These are phyloP conservation scores for Sinodicranocentrus sp. DNA, from an alignment of 2,888 invertebrate genomes.

Conservation along the genomic window DNA sequence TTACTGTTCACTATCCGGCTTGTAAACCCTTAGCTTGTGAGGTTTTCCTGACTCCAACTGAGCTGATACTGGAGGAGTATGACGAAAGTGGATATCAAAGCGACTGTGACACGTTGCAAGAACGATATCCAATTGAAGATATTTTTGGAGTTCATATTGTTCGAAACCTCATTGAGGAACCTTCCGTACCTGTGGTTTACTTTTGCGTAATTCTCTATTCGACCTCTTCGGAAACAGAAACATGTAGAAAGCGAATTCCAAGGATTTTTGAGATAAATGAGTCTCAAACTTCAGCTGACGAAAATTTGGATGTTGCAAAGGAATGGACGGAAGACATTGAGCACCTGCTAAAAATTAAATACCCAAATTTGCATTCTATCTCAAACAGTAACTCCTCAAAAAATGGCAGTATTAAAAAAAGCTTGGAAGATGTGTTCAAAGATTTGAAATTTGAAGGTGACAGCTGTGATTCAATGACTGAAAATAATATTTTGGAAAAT, in stretches of 20 bases:
- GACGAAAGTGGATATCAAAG: slow-evolving; percentile 22
- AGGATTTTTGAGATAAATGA: slow-evolving; percentile 50
- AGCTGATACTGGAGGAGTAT: slow-evolving; percentile 38
- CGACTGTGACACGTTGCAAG: slow-evolving; percentile 30
- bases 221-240: background rate
- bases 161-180: slow-evolving; percentile 14
- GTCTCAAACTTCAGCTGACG: slow-evolving; percentile 18
- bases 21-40: slow-evolving; percentile 19
- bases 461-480: too few relatives aligned
- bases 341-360: background rate
- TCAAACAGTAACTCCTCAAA: background rate
- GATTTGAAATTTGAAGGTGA: background rate
- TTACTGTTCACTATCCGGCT: slow-evolving; percentile 36
- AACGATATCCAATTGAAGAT: slow-evolving; percentile 47
- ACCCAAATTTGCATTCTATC: slow-evolving; percentile 26
- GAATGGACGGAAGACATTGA: slow-evolving; percentile 28
- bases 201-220: slow-evolving; percentile 40
- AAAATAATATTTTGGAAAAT: background rate
- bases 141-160: slow-evolving; percentile 51
- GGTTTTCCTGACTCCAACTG: slow-evolving; percentile 28
- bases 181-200: slow-evolving; percentile 14
- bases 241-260: slow-evolving; percentile 16
- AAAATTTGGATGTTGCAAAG: slow-evolving; percentile 34
- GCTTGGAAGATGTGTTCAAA: slow-evolving; percentile 25
- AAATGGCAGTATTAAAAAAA: background rate